Evolutionary conservation across 2,113 vertebrate species (phyloP).

Genomic region (Salvator merianae): DNA sequence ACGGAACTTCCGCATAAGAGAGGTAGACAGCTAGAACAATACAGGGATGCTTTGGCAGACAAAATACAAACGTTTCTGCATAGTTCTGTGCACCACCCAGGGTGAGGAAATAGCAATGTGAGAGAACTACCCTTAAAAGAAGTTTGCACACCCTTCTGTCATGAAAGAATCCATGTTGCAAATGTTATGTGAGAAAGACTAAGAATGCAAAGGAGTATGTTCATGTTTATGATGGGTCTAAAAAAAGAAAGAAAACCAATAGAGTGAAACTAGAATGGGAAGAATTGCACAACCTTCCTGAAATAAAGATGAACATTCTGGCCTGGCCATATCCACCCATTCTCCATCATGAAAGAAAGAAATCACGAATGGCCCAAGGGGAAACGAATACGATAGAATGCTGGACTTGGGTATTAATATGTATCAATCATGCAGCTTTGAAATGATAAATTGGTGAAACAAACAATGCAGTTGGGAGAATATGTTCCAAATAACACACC

Average conservation of each 20-base stretch:
- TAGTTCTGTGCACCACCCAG: slow-evolving; percentile 9
- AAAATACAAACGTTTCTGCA: background rate
- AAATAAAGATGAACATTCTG: slow-evolving; percentile 37
- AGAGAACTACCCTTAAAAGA: background rate
- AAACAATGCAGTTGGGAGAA: slow-evolving; percentile 53
- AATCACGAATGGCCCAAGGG: slow-evolving; percentile 38
- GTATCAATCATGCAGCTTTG: slow-evolving; percentile 57
- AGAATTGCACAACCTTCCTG: slow-evolving; percentile 49
- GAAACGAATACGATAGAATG: slow-evolving; percentile 2
- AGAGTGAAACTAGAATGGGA: background rate
- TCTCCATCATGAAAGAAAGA: slow-evolving; percentile 47
- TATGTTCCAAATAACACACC: slow-evolving; percentile 14
- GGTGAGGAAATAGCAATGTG: background rate
- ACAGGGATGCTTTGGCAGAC: background rate
- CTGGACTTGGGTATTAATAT: slow-evolving; percentile 15
- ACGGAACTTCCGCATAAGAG: background rate
- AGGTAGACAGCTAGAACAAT: background rate
- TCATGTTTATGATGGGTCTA: slow-evolving; percentile 1
- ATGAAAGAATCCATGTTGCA: slow-evolving; percentile 2
- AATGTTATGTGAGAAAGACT: background rate
- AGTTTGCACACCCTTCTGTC: slow-evolving; percentile 9
- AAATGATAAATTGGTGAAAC: slow-evolving; percentile 61
- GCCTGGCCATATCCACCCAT: slow-evolving; percentile 56
- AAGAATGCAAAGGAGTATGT: background rate
- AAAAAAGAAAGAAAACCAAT: background rate